phyloP scores from a whole-genome alignment of 2,888 invertebrate species.

The Palloptera scutellata region DNA sequence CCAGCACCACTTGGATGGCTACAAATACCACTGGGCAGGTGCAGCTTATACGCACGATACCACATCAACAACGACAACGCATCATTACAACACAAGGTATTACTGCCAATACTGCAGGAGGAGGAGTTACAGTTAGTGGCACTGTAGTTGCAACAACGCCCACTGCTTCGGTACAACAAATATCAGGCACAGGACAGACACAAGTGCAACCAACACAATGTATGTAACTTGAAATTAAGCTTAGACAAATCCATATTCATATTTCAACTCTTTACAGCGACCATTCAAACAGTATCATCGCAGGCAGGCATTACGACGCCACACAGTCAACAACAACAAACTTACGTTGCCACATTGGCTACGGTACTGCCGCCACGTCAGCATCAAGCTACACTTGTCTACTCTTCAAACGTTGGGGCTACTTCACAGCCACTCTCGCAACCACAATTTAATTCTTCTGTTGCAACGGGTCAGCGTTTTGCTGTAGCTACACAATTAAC shows the following conservation, averaged over 20 bases:
- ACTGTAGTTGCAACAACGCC: slow-evolving; percentile 43
- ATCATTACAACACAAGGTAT: slow-evolving; percentile 60
- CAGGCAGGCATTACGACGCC: slow-evolving; percentile 5
- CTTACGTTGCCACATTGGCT: slow-evolving; percentile 61
- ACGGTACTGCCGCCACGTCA: slow-evolving; percentile 62
- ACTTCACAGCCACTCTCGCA: slow-evolving; percentile 50
- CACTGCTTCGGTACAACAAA: slow-evolving; percentile 38
- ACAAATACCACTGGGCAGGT: slow-evolving; percentile 58
- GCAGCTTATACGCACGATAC: slow-evolving; percentile 62
- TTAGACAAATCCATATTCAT: slow-evolving; percentile 4
- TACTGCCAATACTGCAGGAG: slow-evolving; percentile 38
- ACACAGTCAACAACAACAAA: slow-evolving; percentile 46
- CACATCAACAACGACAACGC: slow-evolving; percentile 58
- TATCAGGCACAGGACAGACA: slow-evolving; percentile 42
- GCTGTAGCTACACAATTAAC: slow-evolving; percentile 57
- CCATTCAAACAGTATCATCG: slow-evolving; percentile 49
- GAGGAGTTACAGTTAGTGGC: slow-evolving; percentile 44
- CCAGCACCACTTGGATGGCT: slow-evolving; percentile 61
- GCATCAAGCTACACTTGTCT: slow-evolving; percentile 62
- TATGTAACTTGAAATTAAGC: slow-evolving; percentile 29
- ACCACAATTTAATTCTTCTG: slow-evolving; percentile 58
- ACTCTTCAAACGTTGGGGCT: slow-evolving; percentile 57
- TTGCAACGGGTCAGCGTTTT: slow-evolving; percentile 52
- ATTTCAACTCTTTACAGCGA: slow-evolving; percentile 36
- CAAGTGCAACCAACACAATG: slow-evolving; percentile 34